Conservation (phyloP, 2,888 invertebrate species). For the Eupithecia inturbata region DNA sequence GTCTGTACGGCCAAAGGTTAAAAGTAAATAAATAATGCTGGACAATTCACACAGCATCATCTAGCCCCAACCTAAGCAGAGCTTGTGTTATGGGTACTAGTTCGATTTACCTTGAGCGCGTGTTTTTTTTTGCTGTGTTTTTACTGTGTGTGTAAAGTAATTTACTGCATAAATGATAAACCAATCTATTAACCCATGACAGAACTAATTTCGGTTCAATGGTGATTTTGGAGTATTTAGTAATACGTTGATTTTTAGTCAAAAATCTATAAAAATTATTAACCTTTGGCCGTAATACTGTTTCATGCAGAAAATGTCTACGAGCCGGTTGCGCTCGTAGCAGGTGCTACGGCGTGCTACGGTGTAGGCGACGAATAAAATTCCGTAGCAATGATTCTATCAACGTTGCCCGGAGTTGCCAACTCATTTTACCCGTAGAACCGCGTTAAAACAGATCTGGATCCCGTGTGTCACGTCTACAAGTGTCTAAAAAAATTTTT, state of each 20-base stretch:
- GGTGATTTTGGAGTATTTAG: background rate
- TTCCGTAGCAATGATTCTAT: background rate
- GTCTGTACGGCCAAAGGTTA: background rate
- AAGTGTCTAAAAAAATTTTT: no score
- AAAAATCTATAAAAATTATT: background rate
- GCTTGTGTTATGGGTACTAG: no score
- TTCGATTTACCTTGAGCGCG: background rate
- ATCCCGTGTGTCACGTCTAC: no score
- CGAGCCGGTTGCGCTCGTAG: background rate
- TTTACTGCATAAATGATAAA: background rate
- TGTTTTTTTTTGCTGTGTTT: background rate
- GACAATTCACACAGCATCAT: no score
- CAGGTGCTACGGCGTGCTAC: background rate
- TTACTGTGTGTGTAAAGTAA: background rate
- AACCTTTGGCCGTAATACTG: background rate
- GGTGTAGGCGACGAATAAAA: background rate
- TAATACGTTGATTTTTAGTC: background rate
- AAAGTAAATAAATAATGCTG: no score
- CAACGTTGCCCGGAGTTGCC: background rate
- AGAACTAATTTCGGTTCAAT: background rate
- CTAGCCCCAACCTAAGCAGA: no score
- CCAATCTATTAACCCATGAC: background rate
- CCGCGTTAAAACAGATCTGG: no score
- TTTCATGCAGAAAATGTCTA: background rate
- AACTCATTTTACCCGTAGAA: background rate